These are phyloP conservation scores for Scomber colias DNA, from an alignment of 2,113 vertebrate genomes.

Conservation along the genomic window DNA sequence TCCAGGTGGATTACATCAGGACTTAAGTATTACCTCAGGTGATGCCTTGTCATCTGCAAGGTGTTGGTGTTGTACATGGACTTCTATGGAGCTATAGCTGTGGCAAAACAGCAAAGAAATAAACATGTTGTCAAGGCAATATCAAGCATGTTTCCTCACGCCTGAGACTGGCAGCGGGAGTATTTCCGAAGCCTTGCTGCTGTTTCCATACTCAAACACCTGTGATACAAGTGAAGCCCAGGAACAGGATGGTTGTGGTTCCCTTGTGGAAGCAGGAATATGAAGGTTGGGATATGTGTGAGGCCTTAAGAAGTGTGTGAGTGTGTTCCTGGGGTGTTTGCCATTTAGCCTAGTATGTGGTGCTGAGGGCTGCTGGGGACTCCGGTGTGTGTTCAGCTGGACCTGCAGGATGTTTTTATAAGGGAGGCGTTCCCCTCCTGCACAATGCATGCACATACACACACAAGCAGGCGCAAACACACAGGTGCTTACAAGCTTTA, in stretches of 20 bases:
- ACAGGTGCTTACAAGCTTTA: slow-evolving; percentile 58
- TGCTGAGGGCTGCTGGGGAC: slow-evolving; percentile 61
- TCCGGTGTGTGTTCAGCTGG: slow-evolving; percentile 78
- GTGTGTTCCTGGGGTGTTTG: slow-evolving; percentile 55
- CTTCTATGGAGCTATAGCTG: slow-evolving; percentile 32
- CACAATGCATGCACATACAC: slow-evolving; percentile 31
- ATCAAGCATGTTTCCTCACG: slow-evolving; percentile 75
- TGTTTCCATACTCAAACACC: slow-evolving; percentile 71
- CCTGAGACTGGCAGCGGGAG: slow-evolving; percentile 51
- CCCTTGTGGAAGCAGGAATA: slow-evolving; percentile 45
- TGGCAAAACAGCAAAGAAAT: slow-evolving; percentile 70
- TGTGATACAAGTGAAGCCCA: slow-evolving; percentile 69
- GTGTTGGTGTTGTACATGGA: slow-evolving; percentile 60
- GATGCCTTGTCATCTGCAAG: slow-evolving; percentile 72
- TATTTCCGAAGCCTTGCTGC: slow-evolving; percentile 47
- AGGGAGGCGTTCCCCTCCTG: slow-evolving; percentile 60
- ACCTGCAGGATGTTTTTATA: slow-evolving; percentile 79
- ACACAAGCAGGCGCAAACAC: slow-evolving; percentile 26
- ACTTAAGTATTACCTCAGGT: slow-evolving; percentile 70
- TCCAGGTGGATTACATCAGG: slow-evolving; percentile 73
- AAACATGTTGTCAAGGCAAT: slow-evolving; percentile 76
- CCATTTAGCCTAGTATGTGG: slow-evolving; percentile 26
- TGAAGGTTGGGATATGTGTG: slow-evolving; percentile 37
- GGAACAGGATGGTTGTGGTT: slow-evolving; percentile 68
- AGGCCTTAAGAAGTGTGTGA: slow-evolving; percentile 49